phyloP scores from a whole-genome alignment of 92 coral and sea anemone genomes.

The Zoanthus gigantus region DNA sequence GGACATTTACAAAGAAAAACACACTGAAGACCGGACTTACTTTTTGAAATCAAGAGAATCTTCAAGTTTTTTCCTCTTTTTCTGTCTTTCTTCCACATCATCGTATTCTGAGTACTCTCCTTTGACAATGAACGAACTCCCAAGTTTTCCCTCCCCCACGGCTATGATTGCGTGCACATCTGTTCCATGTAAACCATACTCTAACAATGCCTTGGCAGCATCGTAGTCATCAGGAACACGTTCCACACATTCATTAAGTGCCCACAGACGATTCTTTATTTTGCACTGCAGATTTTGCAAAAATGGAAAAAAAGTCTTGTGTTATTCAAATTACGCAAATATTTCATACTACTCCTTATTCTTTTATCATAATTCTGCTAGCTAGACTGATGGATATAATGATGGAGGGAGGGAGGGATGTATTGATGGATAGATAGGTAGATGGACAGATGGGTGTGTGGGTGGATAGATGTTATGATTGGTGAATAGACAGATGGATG shows the following conservation, averaged over 20 bases:
- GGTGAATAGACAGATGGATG: background rate
- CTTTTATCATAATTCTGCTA: background rate
- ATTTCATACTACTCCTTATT: background rate
- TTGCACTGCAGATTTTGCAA: conserved; percentile 70
- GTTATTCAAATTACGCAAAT: background rate
- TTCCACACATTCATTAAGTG: conserved; percentile 95
- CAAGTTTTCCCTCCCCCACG: conserved; percentile 72
- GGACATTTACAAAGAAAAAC: background rate
- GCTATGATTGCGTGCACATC: conserved; percentile 77
- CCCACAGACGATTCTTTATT: conserved; percentile 98
- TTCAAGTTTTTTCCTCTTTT: conserved; percentile 67
- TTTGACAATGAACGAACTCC: conserved; percentile 75
- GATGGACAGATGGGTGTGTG: background rate
- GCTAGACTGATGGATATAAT: no score
- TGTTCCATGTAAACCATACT: conserved; percentile 95
- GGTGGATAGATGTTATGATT: no score
- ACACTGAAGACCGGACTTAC: conserved; percentile 36
- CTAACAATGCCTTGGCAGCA: conserved; percentile 87
- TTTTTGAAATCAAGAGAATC: conserved; percentile 78
- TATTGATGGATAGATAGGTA: background rate
- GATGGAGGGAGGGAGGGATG: no score
- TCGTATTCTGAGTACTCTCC: conserved; percentile 57
- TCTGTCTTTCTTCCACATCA: conserved; percentile 56
- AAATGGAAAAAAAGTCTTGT: background rate
- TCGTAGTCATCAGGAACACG: conserved; percentile 94